These are phyloP conservation scores for Palaemon carinicauda DNA, from an alignment of 1,140 invertebrate genomes.

Conservation along the genomic window DNA sequence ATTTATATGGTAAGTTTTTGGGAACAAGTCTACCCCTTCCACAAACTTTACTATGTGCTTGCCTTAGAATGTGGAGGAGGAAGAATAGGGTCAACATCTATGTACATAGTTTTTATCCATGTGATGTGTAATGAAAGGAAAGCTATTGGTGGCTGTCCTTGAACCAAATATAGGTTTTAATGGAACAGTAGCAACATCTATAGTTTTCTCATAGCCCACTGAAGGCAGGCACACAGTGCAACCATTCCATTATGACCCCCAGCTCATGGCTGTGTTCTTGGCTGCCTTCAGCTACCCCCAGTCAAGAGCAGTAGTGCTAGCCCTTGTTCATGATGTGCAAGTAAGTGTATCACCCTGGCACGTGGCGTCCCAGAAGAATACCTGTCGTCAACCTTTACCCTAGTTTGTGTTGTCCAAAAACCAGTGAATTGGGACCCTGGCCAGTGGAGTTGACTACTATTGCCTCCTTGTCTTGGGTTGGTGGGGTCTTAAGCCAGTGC, in stretches of 20 bases:
- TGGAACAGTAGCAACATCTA: too few species aligned
- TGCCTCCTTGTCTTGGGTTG: conserved; percentile 17
- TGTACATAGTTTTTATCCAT: conserved; percentile 16
- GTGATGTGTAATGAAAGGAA: neutral
- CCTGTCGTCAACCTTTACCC: conserved; percentile 4
- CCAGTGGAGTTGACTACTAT: conserved; percentile 16
- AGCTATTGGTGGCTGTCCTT: too few species aligned
- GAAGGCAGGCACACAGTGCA: conserved; percentile 48
- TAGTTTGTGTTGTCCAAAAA: conserved; percentile 9
- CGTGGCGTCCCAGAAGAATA: conserved; percentile 5
- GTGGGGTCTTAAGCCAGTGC: conserved; percentile 10
- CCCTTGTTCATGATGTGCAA: conserved; percentile 31
- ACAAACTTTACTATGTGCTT: conserved; percentile 48
- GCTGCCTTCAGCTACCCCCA: conserved; percentile 20
- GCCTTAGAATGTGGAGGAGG: conserved; percentile 15
- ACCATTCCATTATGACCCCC: conserved; percentile 47
- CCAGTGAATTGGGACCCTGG: conserved; percentile 6
- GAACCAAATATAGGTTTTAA: too few species aligned
- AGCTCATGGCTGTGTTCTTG: conserved; percentile 22
- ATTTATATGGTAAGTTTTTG: conserved; percentile 29
- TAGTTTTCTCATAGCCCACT: neutral
- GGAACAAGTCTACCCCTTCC: conserved; percentile 51
- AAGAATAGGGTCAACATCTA: conserved; percentile 4
- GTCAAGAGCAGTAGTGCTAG: neutral
- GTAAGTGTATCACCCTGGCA: conserved; percentile 15